phyloP scores from a whole-genome alignment of 37 sponge, comb jelly and placozoan species.

The Diacarnus erythraeanus region DNA sequence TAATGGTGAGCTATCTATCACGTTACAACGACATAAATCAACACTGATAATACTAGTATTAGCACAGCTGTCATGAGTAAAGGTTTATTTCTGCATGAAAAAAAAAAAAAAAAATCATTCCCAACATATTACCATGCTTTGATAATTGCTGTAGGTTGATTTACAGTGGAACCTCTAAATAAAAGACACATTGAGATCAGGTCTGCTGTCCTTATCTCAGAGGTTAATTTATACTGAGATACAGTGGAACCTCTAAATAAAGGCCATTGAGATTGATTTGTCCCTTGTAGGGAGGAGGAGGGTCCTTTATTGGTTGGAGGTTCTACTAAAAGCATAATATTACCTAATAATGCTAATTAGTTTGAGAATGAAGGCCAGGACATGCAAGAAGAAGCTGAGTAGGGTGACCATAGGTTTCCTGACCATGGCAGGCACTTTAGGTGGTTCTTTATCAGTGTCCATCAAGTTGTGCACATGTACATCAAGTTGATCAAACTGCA shows the following conservation, averaged over 20 bases:
- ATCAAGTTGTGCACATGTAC: constrained; percentile 17
- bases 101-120: constrained; percentile 5
- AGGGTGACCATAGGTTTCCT: constrained; percentile 6
- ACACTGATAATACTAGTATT: not conserved
- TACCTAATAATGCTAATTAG: constrained; percentile 7
- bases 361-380: constrained; percentile 26
- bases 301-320: too few species aligned
- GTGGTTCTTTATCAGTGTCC: not conserved
- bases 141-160: not conserved
- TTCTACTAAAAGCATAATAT: not conserved
- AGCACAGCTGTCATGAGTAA: not conserved
- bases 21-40: not conserved
- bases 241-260: too few species aligned
- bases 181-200: too few species aligned
- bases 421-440: not conserved
- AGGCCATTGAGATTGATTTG: too few species aligned
- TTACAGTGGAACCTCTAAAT: too few species aligned
- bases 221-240: too few species aligned
- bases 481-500: constrained; percentile 15
- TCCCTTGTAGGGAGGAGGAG: too few species aligned
- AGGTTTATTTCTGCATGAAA: constrained; percentile 3
- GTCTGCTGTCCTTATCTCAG: too few species aligned
- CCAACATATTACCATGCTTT: too few species aligned
- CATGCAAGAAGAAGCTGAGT: constrained; percentile 13
- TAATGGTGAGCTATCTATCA: too few species aligned